Evolutionary conservation across 2,888 invertebrate species (phyloP), one percentile per base, ranked within the genome.

Genomic region (Coelogynopora nodosa): DNA sequence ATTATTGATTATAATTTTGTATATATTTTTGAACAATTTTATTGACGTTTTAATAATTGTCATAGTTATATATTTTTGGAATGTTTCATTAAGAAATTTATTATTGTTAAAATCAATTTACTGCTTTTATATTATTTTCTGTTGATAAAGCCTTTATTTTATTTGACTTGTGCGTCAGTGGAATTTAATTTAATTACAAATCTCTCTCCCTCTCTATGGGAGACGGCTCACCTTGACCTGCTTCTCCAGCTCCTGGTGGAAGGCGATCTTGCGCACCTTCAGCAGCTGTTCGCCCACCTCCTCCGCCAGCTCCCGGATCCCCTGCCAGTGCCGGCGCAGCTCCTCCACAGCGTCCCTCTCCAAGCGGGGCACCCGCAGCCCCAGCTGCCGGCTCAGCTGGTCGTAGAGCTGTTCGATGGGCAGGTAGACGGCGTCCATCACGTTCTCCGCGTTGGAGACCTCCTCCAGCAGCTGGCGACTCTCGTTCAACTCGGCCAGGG

Each of bases 171-270:
- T 67, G n/a, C n/a, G 10, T 67, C 10, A 13, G 10, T n/a, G n/a
- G n/a, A n/a, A n/a, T n/a, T n/a, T n/a, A n/a, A n/a, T n/a, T n/a
- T n/a, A n/a, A n/a, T n/a, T 67, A 67, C n/a, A n/a, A 67, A n/a
- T 67, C 10, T 67, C n/a, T n/a, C n/a, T n/a, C n/a, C n/a, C n/a
- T n/a, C n/a, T n/a, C n/a, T n/a, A n/a, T n/a, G n/a, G n/a, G n/a
- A n/a, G n/a, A n/a, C n/a, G n/a, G n/a, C 88, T 86, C 86, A 91
- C 92, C 91, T 92, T 92, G 88, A 91, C 90, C 89, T 92, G 92
- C 88, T 92, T 92, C 88, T 92, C 92, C 18, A 92, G 89, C 88
- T 92, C 92, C 88, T 92, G 92, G 88, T 92, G 91, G 89, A 92
- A 91, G 10, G 90, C 90, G 49, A 89, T 90, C 67, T 92, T 88